Base-by-base conservation (phyloP, 2,113 vertebrate genomes). In the Copsychus sechellarum region DNA sequence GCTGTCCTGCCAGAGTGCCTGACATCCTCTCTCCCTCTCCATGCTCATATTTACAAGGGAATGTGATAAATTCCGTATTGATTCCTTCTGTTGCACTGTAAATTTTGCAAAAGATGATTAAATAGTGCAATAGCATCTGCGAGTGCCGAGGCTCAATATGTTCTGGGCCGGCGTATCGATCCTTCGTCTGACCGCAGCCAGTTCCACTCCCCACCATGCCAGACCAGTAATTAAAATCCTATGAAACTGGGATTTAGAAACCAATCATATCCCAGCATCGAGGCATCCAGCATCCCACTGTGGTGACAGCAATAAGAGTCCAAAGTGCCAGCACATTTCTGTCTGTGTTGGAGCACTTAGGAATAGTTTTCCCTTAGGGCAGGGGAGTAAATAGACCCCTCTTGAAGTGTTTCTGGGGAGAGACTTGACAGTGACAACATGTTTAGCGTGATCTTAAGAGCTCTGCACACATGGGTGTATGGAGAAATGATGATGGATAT, bases 31-130 rank as follows among this genome's bases (percentile, higher is more conserved):
- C 93, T 67, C 72, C 33, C 53, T 74, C 78, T 57, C 83, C 81
- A 12, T 51, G 92, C 97, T 98, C 97, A 47, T 96, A 93, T 98
- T 98, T 98, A 96, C 97, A 95, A 95, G 88, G 95, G 95, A 97
- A 96, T 58, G 96, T 90, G 97, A 98, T 98, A 98, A 98, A 98
- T 98, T 97, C 96, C 1, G 36, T 97, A 98, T 98, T 94, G 98
- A 98, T 98, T 90, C 96, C 96, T 96, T 64, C 88, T 89, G 96
- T 88, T 92, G 95, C 97, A 81, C 98, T 97, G 97, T 98, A 98
- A 97, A 98, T 98, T 98, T 98, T 97, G 97, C 97, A 97, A 98
- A 97, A 98, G 97, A 98, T 98, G 98, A 98, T 98, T 98, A 98
- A 98, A 97, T 98, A 97, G 97, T 38, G 96, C 97, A 98, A 98